Evolutionary conservation across 1,140 invertebrate species (phyloP).

Genomic region (Chironomus tepperi): DNA sequence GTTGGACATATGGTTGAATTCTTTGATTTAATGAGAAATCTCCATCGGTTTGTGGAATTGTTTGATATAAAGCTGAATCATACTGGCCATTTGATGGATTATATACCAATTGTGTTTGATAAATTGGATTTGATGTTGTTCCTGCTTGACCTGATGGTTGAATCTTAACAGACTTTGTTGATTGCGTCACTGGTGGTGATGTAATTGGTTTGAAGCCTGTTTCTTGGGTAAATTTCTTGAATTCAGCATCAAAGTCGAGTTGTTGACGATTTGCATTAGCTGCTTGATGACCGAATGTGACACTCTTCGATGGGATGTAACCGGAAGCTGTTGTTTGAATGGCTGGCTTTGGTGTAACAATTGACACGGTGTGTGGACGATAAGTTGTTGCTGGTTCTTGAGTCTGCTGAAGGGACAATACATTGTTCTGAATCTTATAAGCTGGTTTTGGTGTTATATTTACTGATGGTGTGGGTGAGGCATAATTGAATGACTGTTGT

Average conservation of each 20-base stretch:
- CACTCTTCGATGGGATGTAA: slow-evolving; percentile 34
- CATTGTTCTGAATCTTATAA: slow-evolving; percentile 37
- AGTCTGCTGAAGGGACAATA: slow-evolving; percentile 38
- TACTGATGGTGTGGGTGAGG: slow-evolving; percentile 37
- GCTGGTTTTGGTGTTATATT: slow-evolving; percentile 44
- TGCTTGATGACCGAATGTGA: slow-evolving; percentile 31
- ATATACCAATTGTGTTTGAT: slow-evolving; percentile 66
- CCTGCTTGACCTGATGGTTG: slow-evolving; percentile 38
- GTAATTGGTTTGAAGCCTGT: slow-evolving; percentile 48
- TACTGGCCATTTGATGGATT: slow-evolving; percentile 70
- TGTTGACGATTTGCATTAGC: slow-evolving; percentile 34
- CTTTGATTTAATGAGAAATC: slow-evolving; percentile 61
- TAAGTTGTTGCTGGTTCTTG: slow-evolving; percentile 56
- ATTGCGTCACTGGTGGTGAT: slow-evolving; percentile 35
- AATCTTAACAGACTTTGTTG: slow-evolving; percentile 34
- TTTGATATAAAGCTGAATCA: slow-evolving; percentile 69
- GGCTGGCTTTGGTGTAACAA: slow-evolving; percentile 48
- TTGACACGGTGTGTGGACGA: slow-evolving; percentile 51
- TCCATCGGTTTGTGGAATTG: slow-evolving; percentile 60
- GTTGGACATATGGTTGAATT: slow-evolving; percentile 62
- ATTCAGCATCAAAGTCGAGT: slow-evolving; percentile 62
- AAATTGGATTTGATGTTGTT: slow-evolving; percentile 49
- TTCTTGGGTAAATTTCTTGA: slow-evolving; percentile 68
- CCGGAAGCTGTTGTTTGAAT: slow-evolving; percentile 44
- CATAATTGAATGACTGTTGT: slow-evolving; percentile 35